Base-by-base conservation (phyloP, 1,140 invertebrate species). In the Eciton burchellii region DNA sequence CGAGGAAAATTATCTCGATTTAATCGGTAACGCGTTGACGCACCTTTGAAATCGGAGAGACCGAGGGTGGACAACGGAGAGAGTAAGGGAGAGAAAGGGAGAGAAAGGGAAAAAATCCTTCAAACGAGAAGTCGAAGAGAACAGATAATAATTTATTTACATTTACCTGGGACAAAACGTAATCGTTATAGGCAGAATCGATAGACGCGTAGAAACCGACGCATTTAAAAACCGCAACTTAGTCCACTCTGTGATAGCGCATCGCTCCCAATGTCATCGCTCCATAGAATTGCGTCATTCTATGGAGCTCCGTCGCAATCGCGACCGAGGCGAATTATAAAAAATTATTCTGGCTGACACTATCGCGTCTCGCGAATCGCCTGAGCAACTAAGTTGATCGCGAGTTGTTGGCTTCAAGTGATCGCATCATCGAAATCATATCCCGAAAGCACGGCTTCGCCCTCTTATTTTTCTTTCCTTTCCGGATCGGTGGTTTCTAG, bases 271-370 rank as follows among this genome's bases (percentile, higher is more conserved):
- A 47, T 16, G 41, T 43, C 35, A 43, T 60, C n/a, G n/a, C n/a
- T 73, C 60, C 21, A 35, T 43, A 59, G 29, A 73, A 73, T 73
- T 41, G 54, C 35, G 43, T 73, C 56, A 60, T 60, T 60, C 11
- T 45, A 41, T 19, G 35, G 24, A 57, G 14, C 14, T 35, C 35
- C 35, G 35, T 35, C 35, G 14, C 14, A 29, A 43, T 16, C 35
- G 57, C 29, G 35, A 35, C 35, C 35, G 56, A n/a, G 14, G 45
- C 24, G 5, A 60, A 60, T 73, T 60, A 60, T 9, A 29, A 73
- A 60, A 73, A 26, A 73, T 73, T n/a, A 60, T 73, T 73, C 8
- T 11, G 52, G 24, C 47, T n/a, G 5, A 12, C 60, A 54, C 11
- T 16, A 41, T 70, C 26, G 11, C n/a, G 11, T 26, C 41, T 59